phyloP scores from a whole-genome alignment of 1,140 invertebrate genomes.

The Heliconius melpomene region DNA sequence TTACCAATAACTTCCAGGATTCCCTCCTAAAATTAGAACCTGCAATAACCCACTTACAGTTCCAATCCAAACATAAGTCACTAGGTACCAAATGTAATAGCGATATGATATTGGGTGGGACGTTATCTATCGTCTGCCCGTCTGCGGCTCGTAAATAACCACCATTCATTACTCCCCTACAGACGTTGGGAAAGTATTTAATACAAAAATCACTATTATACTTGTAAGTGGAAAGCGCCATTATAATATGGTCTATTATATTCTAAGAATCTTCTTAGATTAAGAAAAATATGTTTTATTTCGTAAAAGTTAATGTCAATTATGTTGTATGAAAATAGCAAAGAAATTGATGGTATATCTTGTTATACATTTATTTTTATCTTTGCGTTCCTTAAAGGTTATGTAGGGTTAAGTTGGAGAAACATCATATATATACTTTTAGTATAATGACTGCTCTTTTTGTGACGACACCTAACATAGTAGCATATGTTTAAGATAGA shows the following conservation, averaged over 20 bases:
- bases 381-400: too few relatives aligned
- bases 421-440: too few relatives aligned
- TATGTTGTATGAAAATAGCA: not conserved
- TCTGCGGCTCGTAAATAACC: conserved; percentile 70
- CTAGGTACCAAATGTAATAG: conserved; percentile 68
- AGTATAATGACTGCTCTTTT: too few relatives aligned
- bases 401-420: too few relatives aligned
- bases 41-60: conserved; percentile 29
- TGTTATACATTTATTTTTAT: not conserved
- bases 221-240: conserved; percentile 49
- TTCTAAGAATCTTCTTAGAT: conserved; percentile 5
- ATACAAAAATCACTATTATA: conserved; percentile 56
- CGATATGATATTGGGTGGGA: conserved; percentile 71
- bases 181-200: conserved; percentile 69
- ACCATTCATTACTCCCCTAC: conserved; percentile 67
- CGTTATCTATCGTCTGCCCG: conserved; percentile 70
- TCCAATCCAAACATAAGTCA: conserved; percentile 51
- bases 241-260: conserved; percentile 39
- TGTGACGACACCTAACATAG: too few relatives aligned
- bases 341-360: not conserved
- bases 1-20: too few relatives aligned
- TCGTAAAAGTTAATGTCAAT: not conserved
- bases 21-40: conserved; percentile 11
- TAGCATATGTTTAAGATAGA: too few relatives aligned
- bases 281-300: conserved; percentile 11